Evolutionary conservation across 2,113 vertebrate genomes (phyloP).

Genomic region (Erythrolamprus reginae): DNA sequence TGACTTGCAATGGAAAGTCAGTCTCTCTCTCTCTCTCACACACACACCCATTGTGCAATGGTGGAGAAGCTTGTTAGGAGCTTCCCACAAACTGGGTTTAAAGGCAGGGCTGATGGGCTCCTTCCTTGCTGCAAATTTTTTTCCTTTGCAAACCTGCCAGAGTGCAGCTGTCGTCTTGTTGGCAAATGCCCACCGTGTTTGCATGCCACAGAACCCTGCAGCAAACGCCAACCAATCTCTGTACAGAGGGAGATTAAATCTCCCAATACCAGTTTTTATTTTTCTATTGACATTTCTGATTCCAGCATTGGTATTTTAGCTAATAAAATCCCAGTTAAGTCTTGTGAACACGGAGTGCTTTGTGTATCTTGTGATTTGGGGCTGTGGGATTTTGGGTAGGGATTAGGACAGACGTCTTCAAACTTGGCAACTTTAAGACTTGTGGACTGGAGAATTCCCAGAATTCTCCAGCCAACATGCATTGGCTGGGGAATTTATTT

Average conservation of each 20-base stretch:
- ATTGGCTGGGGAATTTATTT: too few relatives aligned
- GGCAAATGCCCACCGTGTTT: neutral
- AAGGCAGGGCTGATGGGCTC: neutral
- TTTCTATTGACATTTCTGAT: constrained; percentile 20
- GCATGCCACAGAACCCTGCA: too few relatives aligned
- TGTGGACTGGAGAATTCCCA: too few relatives aligned
- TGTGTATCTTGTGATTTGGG: neutral
- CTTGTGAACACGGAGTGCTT: neutral
- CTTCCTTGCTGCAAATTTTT: neutral
- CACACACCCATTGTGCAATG: neutral
- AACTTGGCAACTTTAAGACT: too few relatives aligned
- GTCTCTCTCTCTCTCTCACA: too few relatives aligned
- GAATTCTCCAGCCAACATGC: too few relatives aligned
- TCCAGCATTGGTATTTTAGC: constrained; percentile 2
- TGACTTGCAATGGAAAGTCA: neutral
- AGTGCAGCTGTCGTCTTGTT: neutral
- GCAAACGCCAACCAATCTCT: neutral
- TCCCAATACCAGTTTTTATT: constrained; percentile 4
- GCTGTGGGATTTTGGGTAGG: too few relatives aligned
- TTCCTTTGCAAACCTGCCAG: neutral
- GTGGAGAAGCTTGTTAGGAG: too few relatives aligned
- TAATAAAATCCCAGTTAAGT: constrained; percentile 19
- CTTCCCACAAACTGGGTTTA: neutral
- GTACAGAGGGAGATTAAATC: neutral
- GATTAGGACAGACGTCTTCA: too few relatives aligned